Percentiles rank a stretch among this genome's conserved stretches.
phyloP scores from a whole-genome alignment of 1,140 invertebrate species.

The Trissolcus basalis region DNA sequence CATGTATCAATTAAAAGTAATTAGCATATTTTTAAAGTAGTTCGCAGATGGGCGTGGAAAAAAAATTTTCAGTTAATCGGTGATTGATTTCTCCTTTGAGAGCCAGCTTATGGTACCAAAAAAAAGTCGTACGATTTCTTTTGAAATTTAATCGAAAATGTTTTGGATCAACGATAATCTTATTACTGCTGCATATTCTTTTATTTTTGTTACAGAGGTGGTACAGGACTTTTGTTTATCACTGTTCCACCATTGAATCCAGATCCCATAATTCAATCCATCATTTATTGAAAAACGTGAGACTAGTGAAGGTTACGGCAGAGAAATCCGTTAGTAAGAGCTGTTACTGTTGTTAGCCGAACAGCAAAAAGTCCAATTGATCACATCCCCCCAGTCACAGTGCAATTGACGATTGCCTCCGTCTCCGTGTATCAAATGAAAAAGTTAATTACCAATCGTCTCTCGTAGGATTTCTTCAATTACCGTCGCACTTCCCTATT shows the following conservation, averaged over 20 bases:
- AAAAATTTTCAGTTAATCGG: too few species aligned
- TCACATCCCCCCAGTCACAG: slow-evolving; percentile 56
- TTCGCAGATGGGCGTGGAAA: slow-evolving; percentile 33
- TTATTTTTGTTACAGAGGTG: too few species aligned
- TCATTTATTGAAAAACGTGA: too few species aligned
- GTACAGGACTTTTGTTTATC: too few species aligned
- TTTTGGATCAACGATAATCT: too few species aligned
- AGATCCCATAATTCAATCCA: too few species aligned
- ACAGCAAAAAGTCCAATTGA: slow-evolving; percentile 63
- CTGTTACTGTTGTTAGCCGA: slow-evolving; percentile 56
- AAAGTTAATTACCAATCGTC: slow-evolving; percentile 64
- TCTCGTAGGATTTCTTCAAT: slow-evolving; percentile 31
- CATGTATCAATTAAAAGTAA: slow-evolving; percentile 48
- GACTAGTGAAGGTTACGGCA: not conserved
- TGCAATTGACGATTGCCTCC: slow-evolving; percentile 35
- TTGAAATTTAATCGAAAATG: too few species aligned
- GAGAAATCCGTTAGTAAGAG: slow-evolving; percentile 5
- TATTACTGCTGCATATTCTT: too few species aligned
- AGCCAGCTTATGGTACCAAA: too few species aligned
- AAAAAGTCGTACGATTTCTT: too few species aligned
- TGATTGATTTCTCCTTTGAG: too few species aligned
- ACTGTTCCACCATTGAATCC: too few species aligned
- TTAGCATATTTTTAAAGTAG: slow-evolving; percentile 35
- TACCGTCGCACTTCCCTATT: slow-evolving; percentile 26
- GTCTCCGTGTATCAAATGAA: slow-evolving; percentile 51